Base-by-base conservation (phyloP, 2,797 vertebrate genomes). In the Steatocranus sp. region DNA sequence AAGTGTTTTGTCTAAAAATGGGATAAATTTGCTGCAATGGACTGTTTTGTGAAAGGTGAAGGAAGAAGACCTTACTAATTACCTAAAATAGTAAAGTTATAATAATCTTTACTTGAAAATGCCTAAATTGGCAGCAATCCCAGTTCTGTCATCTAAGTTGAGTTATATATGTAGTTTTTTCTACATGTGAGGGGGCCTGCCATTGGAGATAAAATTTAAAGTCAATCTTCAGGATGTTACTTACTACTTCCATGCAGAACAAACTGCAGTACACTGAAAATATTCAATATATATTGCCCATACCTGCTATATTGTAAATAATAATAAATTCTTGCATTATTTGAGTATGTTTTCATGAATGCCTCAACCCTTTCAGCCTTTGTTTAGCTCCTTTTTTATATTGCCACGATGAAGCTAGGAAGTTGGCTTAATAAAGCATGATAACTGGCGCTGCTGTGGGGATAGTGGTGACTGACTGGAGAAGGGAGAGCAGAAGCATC, bases 341-440 rank as follows among this genome's bases (percentile, higher is more conserved):
- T 91, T 93, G 90, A 95, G 94, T 92, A 75, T 94, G 94, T 94
- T 94, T 96, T 95, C 94, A 94, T 93, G 88, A 89, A 84, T 86
- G 78, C 86, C 86, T 76, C 75, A 90, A 93, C 87, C 90, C 81
- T 81, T 84, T 90, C 86, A 87, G 80, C 89, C 86, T 85, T 88
- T 83, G 38, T 84, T 74, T 75, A 46, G 77, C 49, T 81, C 34
- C 48, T 86, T 53, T 86, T 86, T 86, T 81, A 94, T 95, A 95
- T 91, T 91, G 89, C 94, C 81, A 88, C 76, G 91, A 92, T 93
- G 38, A 43, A 17, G 89, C 92, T 82, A 89, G 23, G 66, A 70
- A 70, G 94, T 90, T 85, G 86, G 89, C 94, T 96, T 96, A 95
- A 96, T 95, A 90, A 94, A 95, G 93, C 93, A 96, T 94, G 95